A percentile compares a stretch with the other conserved stretches of the same genome.
Evolutionary conservation across 2,797 vertebrate species (phyloP).

Genomic region (Microtus agrestis): DNA sequence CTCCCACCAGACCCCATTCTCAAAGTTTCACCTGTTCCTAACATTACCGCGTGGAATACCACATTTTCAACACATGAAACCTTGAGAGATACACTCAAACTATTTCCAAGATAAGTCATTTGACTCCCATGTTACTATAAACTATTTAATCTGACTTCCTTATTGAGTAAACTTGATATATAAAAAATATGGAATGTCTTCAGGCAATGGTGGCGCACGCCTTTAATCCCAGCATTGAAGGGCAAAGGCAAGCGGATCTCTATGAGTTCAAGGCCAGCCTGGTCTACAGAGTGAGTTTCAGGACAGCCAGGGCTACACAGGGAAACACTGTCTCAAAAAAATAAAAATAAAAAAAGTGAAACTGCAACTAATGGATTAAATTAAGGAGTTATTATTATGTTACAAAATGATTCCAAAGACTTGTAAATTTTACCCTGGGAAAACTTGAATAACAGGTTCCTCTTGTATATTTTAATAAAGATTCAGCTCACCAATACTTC

Average conservation of each 20-base stretch:
- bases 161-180: constrained; percentile 5
- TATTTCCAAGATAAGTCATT: not conserved
- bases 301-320: not conserved
- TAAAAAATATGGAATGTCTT: constrained; percentile 47
- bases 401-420: constrained; percentile 54
- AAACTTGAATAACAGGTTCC: constrained; percentile 51
- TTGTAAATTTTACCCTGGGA: constrained; percentile 54
- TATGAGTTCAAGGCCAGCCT: not conserved
- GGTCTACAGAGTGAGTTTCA: not conserved
- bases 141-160: constrained; percentile 8
- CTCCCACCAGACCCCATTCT: no score
- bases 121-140: constrained; percentile 17
- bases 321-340: not conserved
- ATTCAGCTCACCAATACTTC: constrained; percentile 40
- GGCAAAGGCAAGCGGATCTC: not conserved
- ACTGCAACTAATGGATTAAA: not conserved
- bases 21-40: not conserved
- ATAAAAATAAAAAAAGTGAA: not conserved
- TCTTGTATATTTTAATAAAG: constrained; percentile 43
- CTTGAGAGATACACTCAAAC: not conserved
- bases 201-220: not conserved
- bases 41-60: not conserved
- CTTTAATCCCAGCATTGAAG: not conserved
- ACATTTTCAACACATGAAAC: not conserved
- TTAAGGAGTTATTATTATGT: constrained; percentile 26